These are phyloP conservation scores for Sceliomorpha sp. DNA, from an alignment of 2,888 invertebrate genomes.

Conservation along the genomic window DNA sequence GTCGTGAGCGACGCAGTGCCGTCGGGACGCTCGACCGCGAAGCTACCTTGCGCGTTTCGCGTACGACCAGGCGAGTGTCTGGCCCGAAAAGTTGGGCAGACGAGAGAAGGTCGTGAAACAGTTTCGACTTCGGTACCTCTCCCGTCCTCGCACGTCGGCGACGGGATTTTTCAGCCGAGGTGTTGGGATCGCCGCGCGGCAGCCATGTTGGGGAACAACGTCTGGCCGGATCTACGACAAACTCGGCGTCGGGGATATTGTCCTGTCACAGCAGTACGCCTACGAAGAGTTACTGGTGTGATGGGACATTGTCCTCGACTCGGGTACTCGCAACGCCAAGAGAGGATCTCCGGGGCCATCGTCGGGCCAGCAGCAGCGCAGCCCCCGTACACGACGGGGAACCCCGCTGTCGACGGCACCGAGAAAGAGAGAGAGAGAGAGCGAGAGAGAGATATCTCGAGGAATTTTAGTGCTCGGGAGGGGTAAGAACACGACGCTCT, in stretches of 20 bases:
- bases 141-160: slow-evolving; percentile 14
- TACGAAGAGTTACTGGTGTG: slow-evolving; percentile 91
- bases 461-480: too few relatives aligned
- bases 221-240: slow-evolving; percentile 13
- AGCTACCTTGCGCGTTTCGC: slow-evolving; percentile 54
- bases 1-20: slow-evolving; percentile 79
- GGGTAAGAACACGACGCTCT: too few relatives aligned
- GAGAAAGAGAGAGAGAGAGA: slow-evolving; percentile 1
- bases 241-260: slow-evolving; percentile 91
- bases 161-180: background rate
- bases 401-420: slow-evolving; percentile 2
- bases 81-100: slow-evolving; percentile 28
- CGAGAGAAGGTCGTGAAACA: slow-evolving; percentile 17
- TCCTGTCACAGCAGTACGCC: slow-evolving; percentile 98
- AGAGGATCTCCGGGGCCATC: too few relatives aligned
- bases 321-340: slow-evolving; percentile 43
- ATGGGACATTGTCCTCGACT: slow-evolving; percentile 91
- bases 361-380: slow-evolving; percentile 13
- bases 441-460: slow-evolving; percentile 5
- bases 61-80: slow-evolving; percentile 22
- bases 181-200: slow-evolving; percentile 43
- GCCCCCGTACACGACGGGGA: slow-evolving; percentile 8
- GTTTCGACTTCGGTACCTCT: slow-evolving; percentile 25
- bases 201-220: slow-evolving; percentile 48
- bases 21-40: slow-evolving; percentile 77